Base-by-base conservation (phyloP, 2,113 vertebrate species). In the Regulus satrapa region DNA sequence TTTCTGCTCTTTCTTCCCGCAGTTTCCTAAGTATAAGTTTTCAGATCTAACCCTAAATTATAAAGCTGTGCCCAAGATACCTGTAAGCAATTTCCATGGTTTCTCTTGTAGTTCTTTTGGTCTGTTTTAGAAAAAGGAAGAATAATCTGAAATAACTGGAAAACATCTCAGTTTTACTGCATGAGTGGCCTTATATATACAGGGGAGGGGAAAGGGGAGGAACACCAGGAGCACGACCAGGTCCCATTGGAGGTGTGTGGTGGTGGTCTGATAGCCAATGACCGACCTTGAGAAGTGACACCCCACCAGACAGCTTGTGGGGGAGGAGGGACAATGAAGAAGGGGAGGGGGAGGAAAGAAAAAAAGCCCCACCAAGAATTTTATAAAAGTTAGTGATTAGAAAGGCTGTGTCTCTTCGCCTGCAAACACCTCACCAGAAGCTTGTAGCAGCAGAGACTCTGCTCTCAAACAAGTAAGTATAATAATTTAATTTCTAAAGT, bases 351-450 rank as follows among this genome's bases (percentile, higher is more conserved):
- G 19, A 11, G 28, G 51, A 58, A 61, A 46, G 69, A 79, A 84
- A 74, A 75, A 74, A 66, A 58, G 25, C 8, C 13, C 66, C 55
- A 59, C 55, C 40, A 71, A 55, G 89, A 89, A 59, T 66, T 68
- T 92, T 98, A 98, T 98, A 98, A 98, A 97, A 77, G 94, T 38
- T 92, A 71, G 86, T 29, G 55, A 81, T 75, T 19, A 61, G 69
- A 31, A 82, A 72, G 25, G 62, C 43, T 1, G 0, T 5, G 80
- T 92, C 89, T 92, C 82, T 92, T 97, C 20, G 72, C 73, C 72
- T 88, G 87, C 87, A 80, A 80, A 85, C 84, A 82, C 77, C 73
- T 96, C 83, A 67, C 11, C 17, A 73, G 87, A 62, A 62, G 55
- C 75, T 91, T 94, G 86, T 71, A 72, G 58, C 45, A 84, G 45